Evolutionary conservation across 2,113 vertebrate genomes (phyloP), one percentile per base, ranked within the genome.

Genomic region (Euleptes europaea): DNA sequence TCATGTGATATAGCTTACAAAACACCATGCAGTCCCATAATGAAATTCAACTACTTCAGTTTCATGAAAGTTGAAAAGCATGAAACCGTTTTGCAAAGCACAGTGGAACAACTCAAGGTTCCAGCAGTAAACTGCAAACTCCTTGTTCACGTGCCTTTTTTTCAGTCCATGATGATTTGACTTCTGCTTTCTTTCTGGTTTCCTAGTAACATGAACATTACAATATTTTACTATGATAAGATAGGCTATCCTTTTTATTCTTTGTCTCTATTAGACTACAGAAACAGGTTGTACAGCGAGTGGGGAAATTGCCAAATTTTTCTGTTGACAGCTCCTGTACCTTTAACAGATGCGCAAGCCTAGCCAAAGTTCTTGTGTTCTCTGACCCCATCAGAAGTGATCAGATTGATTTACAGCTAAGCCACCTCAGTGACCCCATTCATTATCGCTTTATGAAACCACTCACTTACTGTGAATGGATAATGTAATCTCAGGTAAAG

Each of bases 301-400:
- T 10, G 33, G 19, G 60, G 54, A 60, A 40, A 60, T 21, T n/a
- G 21, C 26, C 77, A 79, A n/a, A 23, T 54, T 76, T 10, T 10
- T 63, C 26, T n/a, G 2, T 17, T 57, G 33, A 23, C 9, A 57
- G 33, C 38, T 78, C 35, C 23, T 65, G 35, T 31, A 13, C 28
- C 57, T 65, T 42, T 66, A 67, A 31, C 42, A 80, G 31, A 80
- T 33, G 13, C 5, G 44, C 9, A 47, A 80, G 66, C 19, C 26
- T 44, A 47, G 33, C 26, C 14, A 47, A 9, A 0, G 0, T 38
- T 89, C 1, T 26, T 13, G 69, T 0, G 0, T 17, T 69, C 44
- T 78, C 69, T 44, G 78, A 80, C 0, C 31, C 6, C 40, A 13
- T 35, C 60, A 0, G 0, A 66, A 86, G 47, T 0, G 33, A 49